Evolutionary conservation across 2,113 vertebrate genomes (phyloP), one percentile per base, ranked within the genome.

Genomic region (Ochotona curzoniae): DNA sequence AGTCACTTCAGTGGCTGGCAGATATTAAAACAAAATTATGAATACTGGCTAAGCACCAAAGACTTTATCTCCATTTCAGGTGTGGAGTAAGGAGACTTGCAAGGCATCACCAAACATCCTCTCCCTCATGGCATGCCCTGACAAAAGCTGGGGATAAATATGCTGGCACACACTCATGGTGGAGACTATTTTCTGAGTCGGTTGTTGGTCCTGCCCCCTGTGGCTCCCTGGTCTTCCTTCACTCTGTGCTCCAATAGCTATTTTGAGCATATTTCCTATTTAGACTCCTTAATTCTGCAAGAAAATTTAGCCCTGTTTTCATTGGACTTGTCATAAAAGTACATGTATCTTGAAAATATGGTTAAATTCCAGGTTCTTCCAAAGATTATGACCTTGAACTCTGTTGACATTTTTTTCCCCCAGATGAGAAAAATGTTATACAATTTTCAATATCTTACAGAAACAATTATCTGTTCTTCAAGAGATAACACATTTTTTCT

Each of bases 401-500:
- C 21, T 70, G 8, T 35, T 51, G 69, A 35, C 51, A 71, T 86
- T 66, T 71, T 71, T 91, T 18, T 86, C 79, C 7, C 14, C 26
- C 14, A 54, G 61, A 89, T 47, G 54, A 21, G 57, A 91, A 91
- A 76, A 35, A 8, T 20, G 2, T 6, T 28, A 63, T 70, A 61
- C 28, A 49, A 23, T 73, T 49, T 83, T 87, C 10, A 79, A 8
- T 76, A 75, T 74, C 20, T 30, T 91, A 78, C 23, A 78, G 78
- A 61, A 92, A 66, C 5, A 74, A 11, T 71, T 51, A 60, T 35
- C 35, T 87, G 17, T 38, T 94, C 66, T 60, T 83, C 10, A 89
- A 76, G 18, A 87, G 12, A 71, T 11, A 83, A 87, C 91, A 70
- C 47, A 47, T 23, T 88, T 94, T 94, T 76, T 79, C 15, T 75